These are phyloP conservation scores for Noctua comes DNA, from an alignment of 2,888 invertebrate genomes.

Conservation along the genomic window DNA sequence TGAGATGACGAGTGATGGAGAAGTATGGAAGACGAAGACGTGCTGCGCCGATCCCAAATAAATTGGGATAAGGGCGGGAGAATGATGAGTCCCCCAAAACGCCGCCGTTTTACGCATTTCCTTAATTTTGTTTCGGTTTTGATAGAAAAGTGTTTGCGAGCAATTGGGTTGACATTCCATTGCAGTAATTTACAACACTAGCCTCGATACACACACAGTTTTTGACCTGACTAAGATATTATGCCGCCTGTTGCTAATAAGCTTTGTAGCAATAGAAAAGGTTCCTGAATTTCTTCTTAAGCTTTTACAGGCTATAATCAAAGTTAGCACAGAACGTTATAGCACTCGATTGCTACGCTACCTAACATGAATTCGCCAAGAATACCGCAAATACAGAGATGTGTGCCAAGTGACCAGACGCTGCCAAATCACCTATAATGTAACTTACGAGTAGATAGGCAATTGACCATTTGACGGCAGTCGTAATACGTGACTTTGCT, in stretches of 20 bases:
- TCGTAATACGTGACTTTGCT: constrained; percentile 15
- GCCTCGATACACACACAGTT: background rate
- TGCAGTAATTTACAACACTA: too few relatives aligned
- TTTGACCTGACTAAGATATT: too few relatives aligned
- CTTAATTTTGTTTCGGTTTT: too few relatives aligned
- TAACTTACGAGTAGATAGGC: background rate
- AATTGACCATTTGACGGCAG: background rate
- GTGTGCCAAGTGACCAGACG: constrained; percentile 1
- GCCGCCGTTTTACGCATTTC: too few relatives aligned
- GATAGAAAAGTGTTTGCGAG: too few relatives aligned
- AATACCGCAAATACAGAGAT: background rate
- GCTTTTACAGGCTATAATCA: background rate
- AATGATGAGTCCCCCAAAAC: too few relatives aligned
- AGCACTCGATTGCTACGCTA: background rate
- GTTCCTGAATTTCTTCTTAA: background rate
- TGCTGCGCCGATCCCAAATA: too few relatives aligned
- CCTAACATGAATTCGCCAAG: background rate
- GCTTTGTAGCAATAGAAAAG: background rate
- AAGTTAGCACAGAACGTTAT: background rate
- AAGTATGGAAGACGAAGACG: too few relatives aligned
- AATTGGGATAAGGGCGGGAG: too few relatives aligned
- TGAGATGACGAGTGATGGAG: too few relatives aligned
- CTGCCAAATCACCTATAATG: constrained; percentile 24
- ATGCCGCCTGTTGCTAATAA: too few relatives aligned
- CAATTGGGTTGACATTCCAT: too few relatives aligned